Evolutionary conservation across 2,113 vertebrate genomes (phyloP).

Genomic region (Grallaria varia): DNA sequence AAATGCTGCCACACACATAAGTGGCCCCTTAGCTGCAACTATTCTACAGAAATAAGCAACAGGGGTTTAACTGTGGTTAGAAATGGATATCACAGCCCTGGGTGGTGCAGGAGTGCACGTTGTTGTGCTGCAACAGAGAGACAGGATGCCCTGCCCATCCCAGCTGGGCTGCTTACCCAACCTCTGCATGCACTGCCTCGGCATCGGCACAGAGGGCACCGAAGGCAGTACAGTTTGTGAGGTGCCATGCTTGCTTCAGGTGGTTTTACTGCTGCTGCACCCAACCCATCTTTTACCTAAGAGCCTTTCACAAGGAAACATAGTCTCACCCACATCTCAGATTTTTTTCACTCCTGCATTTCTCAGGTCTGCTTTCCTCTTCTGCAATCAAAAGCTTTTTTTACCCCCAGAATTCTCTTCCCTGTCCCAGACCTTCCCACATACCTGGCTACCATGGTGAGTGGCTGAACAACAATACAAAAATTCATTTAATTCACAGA

Average conservation of each 20-base stretch:
- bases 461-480: not conserved
- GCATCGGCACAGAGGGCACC: not conserved
- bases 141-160: not conserved
- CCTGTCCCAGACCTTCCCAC: not conserved
- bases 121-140: not conserved
- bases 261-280: too few species aligned
- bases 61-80: not conserved
- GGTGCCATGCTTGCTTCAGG: too few species aligned
- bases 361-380: not conserved
- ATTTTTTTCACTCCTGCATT: not conserved
- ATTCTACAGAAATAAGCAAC: not conserved
- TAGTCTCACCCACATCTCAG: not conserved
- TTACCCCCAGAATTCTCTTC: not conserved
- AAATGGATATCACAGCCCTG: not conserved
- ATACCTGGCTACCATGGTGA: not conserved
- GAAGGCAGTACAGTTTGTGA: fast-evolving
- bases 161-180: not conserved
- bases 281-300: not conserved
- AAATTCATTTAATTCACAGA: not conserved
- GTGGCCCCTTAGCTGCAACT: not conserved
- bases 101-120: too few species aligned
- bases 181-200: too few species aligned
- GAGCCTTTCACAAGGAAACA: not conserved
- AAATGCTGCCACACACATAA: not conserved
- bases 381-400: not conserved